Percentiles rank a stretch among this genome's conserved stretches.
These are phyloP conservation scores for Picathartes gymnocephalus DNA, from an alignment of 2,113 vertebrate genomes.

Conservation along the genomic window DNA sequence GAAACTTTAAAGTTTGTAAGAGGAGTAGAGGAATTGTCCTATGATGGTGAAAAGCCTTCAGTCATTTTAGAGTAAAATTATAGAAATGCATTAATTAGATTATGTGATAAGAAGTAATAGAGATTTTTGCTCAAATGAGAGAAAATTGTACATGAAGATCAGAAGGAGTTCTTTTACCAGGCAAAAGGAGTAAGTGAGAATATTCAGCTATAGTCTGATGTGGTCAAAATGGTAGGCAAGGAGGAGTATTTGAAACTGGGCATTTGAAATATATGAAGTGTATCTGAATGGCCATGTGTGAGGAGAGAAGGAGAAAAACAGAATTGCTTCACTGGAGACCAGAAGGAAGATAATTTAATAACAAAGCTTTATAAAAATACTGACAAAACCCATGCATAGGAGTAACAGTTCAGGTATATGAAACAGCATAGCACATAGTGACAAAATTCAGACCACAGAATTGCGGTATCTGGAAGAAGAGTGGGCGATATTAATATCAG, in stretches of 20 bases:
- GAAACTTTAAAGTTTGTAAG: neutral
- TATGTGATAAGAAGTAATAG: neutral
- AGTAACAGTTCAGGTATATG: neutral
- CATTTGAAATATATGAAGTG: neutral
- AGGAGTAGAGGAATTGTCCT: neutral
- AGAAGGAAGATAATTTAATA: neutral
- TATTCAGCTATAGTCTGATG: neutral
- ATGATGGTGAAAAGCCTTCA: neutral
- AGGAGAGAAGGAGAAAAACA: neutral
- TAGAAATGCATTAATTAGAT: neutral
- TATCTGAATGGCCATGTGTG: neutral
- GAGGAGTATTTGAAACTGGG: neutral
- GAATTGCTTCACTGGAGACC: neutral
- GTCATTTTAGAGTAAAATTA: neutral
- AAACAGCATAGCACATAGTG: neutral
- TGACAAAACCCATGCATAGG: neutral
- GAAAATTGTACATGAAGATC: neutral
- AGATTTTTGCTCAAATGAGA: neutral
- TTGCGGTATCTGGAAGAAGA: neutral
- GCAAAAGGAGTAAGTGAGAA: neutral
- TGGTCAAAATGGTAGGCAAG: neutral
- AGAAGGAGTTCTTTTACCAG: neutral
- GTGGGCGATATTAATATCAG: neutral
- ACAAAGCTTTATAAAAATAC: neutral
- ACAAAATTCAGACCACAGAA: neutral